These are phyloP conservation scores for Torymus aiolomorphi DNA, from an alignment of 2,888 invertebrate species.

Conservation along the genomic window DNA sequence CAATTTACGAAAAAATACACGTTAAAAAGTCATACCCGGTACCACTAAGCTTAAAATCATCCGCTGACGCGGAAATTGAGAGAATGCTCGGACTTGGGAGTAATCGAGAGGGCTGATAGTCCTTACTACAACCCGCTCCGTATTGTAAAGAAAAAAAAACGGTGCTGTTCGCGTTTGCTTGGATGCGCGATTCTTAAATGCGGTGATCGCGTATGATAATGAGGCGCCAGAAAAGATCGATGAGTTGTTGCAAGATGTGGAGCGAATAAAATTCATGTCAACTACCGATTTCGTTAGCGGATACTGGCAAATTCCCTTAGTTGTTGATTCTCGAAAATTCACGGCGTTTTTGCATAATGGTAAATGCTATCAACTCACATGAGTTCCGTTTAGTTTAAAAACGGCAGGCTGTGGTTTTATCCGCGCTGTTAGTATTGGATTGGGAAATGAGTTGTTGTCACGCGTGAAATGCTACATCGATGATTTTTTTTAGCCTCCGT, in stretches of 20 bases:
- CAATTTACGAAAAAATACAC: background rate
- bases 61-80: constrained; percentile 20
- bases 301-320: constrained; percentile 27
- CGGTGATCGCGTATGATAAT: no score
- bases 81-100: background rate
- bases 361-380: constrained; percentile 5
- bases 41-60: background rate
- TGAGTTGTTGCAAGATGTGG: no score
- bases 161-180: constrained; percentile 59
- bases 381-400: constrained; percentile 26
- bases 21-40: constrained; percentile 30
- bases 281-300: constrained; percentile 24
- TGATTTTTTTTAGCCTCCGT: no score
- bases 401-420: constrained; percentile 25
- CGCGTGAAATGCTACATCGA: background rate
- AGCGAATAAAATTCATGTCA: background rate
- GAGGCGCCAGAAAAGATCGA: no score
- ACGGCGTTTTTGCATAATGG: constrained; percentile 31
- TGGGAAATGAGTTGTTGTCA: no score
- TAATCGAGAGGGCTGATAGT: no score
- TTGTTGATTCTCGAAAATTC: background rate
- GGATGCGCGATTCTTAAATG: constrained; percentile 73
- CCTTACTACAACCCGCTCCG: constrained; percentile 35
- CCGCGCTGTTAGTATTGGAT: constrained; percentile 11
- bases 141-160: background rate